Evolutionary conservation across 2,888 invertebrate genomes (phyloP), one percentile per base, ranked within the genome.

Genomic region (Heteromurus nitidus): DNA sequence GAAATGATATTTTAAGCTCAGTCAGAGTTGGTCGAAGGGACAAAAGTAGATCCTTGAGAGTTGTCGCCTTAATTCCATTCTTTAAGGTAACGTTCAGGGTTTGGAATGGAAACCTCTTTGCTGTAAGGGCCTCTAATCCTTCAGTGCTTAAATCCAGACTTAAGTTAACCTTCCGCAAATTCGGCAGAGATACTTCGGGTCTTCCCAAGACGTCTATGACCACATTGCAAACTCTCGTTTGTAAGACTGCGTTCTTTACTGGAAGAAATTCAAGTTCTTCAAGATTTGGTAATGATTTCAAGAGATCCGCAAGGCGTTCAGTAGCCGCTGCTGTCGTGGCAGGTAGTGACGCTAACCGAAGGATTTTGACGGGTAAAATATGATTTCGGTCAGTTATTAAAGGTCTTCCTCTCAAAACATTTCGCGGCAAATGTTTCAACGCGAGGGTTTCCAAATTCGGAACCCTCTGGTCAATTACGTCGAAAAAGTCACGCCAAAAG

Each of bases 401-500:
- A 42, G 31, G 50, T 30, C 60, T 31, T 2, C n/a, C 31, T 26
- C 80, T 47, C 11, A 58, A 0, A 24, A 69, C 42, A 24, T 74
- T 18, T 65, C 70, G 16, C 0, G 82, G 81, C 3, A 84, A 24
- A 28, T 73, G 50, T 31, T 55, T 62, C 16, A 83, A 64, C 1
- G 31, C 16, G 1, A 84, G 60, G 24, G 18, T 55, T 44, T 82
- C 81, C n/a, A 84, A 36, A 47, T 82, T 81, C 31, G 84, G 84
- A 18, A 81, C 26, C 13, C 62, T 53, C 3, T 65, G 28, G 5
- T 50, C 36, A 1, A 84, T 9, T 2, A 83, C 47, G 18, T 68
- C 64, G 7, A 64, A 53, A 31, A 84, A 72, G 22, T 74, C 77
- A 16, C 75, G 50, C 64, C 83, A 72, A 50, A 62, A 70, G n/a